Evolutionary conservation across 2,113 vertebrate species (phyloP).

Genomic region (Crotalus helleri): DNA sequence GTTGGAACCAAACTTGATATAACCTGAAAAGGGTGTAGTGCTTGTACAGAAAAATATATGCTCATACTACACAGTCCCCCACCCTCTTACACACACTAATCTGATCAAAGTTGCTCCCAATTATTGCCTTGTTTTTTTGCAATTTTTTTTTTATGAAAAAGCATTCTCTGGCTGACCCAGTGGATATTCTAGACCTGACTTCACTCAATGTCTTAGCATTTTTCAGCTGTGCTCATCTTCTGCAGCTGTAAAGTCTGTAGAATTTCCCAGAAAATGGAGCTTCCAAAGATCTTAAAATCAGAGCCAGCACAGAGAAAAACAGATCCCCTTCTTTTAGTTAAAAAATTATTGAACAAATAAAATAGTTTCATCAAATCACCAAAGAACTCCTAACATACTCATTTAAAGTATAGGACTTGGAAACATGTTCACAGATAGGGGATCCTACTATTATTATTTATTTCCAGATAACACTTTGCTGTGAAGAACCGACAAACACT

Average conservation of each 20-base stretch:
- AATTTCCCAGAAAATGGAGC: constrained; percentile 1
- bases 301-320: not conserved
- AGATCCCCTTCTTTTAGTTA: not conserved
- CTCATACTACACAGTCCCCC: not conserved
- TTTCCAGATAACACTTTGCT: not conserved
- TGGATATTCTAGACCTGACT: constrained; percentile 39
- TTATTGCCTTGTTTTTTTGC: constrained; percentile 20
- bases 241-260: constrained; percentile 23
- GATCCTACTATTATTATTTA: not conserved
- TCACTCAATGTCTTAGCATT: constrained; percentile 42
- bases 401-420: not conserved
- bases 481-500: not conserved
- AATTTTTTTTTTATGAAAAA: constrained; percentile 46
- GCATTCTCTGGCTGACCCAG: constrained; percentile 36
- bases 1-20: not conserved
- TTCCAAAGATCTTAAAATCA: not conserved
- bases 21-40: not conserved
- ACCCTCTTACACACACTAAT: not conserved
- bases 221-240: constrained; percentile 1
- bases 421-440: not conserved
- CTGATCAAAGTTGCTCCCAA: constrained; percentile 30
- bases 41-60: not conserved
- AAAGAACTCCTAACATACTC: not conserved
- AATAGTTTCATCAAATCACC: not conserved
- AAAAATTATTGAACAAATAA: not conserved